phyloP scores from a whole-genome alignment of 2,888 invertebrate genomes.

The Keiferia lycopersicella region DNA sequence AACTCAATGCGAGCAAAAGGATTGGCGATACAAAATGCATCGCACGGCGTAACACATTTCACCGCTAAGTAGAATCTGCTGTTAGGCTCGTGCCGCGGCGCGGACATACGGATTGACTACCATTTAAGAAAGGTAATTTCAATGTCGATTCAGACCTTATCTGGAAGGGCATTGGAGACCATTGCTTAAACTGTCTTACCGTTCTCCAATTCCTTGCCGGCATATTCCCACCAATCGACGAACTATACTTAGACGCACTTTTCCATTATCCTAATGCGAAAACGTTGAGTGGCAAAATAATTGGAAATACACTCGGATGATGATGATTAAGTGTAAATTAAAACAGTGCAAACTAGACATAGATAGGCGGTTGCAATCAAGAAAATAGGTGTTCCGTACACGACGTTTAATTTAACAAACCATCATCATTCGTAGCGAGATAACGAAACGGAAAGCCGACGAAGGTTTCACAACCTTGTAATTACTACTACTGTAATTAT shows the following conservation, averaged over 20 bases:
- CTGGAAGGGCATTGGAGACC: slow-evolving; percentile 41
- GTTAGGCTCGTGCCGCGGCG: slow-evolving; percentile 52
- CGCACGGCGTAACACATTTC: slow-evolving; percentile 63
- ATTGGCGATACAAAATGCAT: slow-evolving; percentile 39
- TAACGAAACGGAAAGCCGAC: slow-evolving; percentile 64
- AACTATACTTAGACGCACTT: slow-evolving; percentile 15
- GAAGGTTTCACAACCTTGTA: slow-evolving; percentile 68
- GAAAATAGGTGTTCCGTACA: slow-evolving; percentile 57
- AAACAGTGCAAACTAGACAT: slow-evolving; percentile 51
- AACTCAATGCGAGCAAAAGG: slow-evolving; percentile 8
- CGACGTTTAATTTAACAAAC: slow-evolving; percentile 78
- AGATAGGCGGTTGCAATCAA: slow-evolving; percentile 65
- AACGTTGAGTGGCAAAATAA: slow-evolving; percentile 26
- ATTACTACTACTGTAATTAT: slow-evolving; percentile 78
- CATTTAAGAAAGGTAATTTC: slow-evolving; percentile 57
- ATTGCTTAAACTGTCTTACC: slow-evolving; percentile 34
- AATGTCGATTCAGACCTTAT: slow-evolving; percentile 52
- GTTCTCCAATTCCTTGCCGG: slow-evolving; percentile 40
- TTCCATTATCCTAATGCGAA: slow-evolving; percentile 20
- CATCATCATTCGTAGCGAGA: slow-evolving; percentile 64
- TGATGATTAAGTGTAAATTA: slow-evolving; percentile 45
- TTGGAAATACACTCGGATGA: slow-evolving; percentile 26
- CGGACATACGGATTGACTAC: slow-evolving; percentile 64
- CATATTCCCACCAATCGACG: slow-evolving; percentile 11
- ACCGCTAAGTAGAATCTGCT: slow-evolving; percentile 76